Conservation (phyloP, 2,797 vertebrate species). For the Epinephelus malabaricus region DNA sequence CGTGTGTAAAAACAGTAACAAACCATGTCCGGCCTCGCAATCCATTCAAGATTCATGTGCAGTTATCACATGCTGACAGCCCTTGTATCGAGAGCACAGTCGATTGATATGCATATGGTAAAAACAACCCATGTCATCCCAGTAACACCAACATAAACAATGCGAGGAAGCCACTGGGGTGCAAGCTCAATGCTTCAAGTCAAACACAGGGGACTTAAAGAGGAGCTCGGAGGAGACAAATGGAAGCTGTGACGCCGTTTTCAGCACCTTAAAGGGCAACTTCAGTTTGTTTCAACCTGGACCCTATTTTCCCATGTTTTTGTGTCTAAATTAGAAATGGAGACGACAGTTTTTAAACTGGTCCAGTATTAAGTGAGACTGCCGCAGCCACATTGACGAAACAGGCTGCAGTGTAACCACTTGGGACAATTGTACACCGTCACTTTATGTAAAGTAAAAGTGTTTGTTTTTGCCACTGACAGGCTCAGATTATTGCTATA, state of each 20-base stretch:
- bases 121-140: neutral
- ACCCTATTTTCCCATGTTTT: no score
- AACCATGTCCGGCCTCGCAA: conserved; percentile 40
- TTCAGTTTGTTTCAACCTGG: no score
- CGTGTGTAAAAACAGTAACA: conserved; percentile 36
- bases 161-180: conserved; percentile 7
- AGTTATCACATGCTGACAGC: conserved; percentile 53
- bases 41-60: conserved; percentile 45
- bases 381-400: no score
- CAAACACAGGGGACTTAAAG: conserved; percentile 35
- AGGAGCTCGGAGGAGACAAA: conserved; percentile 47
- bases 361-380: no score
- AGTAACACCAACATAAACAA: conserved; percentile 34
- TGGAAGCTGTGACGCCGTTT: conserved; percentile 33
- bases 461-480: no score
- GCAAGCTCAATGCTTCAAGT: neutral
- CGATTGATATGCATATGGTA: conserved; percentile 37
- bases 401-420: no score
- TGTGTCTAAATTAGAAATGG: no score
- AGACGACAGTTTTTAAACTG: no score
- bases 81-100: conserved; percentile 38
- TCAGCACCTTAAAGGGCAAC: neutral
- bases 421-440: no score
- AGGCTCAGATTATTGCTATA: no score
- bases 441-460: no score